Evolutionary conservation across 2,888 invertebrate species (phyloP).

Genomic region (Lepidocyrtinus sp.): DNA sequence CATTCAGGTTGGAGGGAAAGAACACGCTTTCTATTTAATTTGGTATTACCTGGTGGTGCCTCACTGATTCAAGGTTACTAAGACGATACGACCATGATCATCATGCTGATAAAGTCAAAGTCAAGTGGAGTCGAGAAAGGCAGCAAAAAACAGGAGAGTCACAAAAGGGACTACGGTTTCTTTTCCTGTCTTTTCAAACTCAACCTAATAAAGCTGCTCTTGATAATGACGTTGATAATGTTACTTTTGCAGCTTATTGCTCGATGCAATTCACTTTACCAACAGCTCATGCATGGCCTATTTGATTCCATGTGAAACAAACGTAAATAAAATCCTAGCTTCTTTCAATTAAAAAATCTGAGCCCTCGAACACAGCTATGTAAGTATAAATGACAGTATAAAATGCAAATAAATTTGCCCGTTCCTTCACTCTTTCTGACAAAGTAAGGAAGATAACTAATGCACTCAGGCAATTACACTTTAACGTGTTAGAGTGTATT

Average conservation of each 20-base stretch:
- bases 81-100: conserved; percentile 34
- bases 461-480: conserved; percentile 1
- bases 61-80: conserved; percentile 57
- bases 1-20: conserved; percentile 8
- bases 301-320: not conserved
- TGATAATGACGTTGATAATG: not conserved
- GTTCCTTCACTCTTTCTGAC: not conserved
- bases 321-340: not conserved
- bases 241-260: not conserved
- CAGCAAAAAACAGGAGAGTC: not conserved
- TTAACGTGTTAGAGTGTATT: conserved; percentile 5
- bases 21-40: conserved; percentile 29
- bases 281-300: not conserved
- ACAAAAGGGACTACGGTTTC: conserved; percentile 58
- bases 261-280: not conserved
- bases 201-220: conserved; percentile 48
- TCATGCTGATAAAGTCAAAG: conserved; percentile 48
- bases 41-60: conserved; percentile 48
- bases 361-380: not conserved
- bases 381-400: not conserved
- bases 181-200: conserved; percentile 53
- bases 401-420: not conserved
- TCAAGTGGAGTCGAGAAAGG: conserved; percentile 28
- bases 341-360: not conserved
- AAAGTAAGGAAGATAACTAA: not conserved